phyloP scores from a whole-genome alignment of 1,140 invertebrate genomes.

The Periplaneta americana region DNA sequence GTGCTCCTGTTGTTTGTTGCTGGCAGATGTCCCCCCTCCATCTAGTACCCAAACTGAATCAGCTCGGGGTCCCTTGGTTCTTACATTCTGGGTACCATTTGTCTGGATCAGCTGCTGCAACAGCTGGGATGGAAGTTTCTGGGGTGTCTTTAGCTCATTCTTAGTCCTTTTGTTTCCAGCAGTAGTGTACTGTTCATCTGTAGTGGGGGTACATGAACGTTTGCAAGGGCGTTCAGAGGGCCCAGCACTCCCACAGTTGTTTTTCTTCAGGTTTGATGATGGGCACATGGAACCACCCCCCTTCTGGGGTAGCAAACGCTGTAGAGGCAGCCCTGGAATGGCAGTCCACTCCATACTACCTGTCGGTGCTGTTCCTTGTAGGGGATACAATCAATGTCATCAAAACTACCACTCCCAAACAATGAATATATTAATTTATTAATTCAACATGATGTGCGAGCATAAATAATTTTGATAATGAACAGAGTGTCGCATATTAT shows the following conservation, averaged over 20 bases:
- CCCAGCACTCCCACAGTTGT: not conserved
- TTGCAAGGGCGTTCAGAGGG: not conserved
- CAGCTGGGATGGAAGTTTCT: constrained; percentile 38
- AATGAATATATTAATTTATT: no score
- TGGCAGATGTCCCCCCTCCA: constrained; percentile 18
- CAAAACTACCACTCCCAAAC: constrained; percentile 21
- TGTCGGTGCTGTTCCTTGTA: not conserved
- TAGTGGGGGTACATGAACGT: not conserved
- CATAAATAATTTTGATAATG: no score
- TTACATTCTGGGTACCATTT: not conserved
- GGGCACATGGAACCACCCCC: not conserved
- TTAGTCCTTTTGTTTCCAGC: not conserved
- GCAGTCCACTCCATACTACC: not conserved
- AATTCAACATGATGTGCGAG: no score
- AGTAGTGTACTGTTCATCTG: not conserved
- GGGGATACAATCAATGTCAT: not conserved
- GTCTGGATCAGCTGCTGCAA: constrained; percentile 42
- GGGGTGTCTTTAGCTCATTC: constrained; percentile 27
- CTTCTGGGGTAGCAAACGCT: not conserved
- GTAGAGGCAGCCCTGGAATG: not conserved
- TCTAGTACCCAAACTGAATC: constrained; percentile 14
- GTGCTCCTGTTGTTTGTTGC: constrained; percentile 11
- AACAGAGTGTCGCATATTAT: no score
- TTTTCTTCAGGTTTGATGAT: not conserved
- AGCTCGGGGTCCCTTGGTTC: constrained; percentile 17